Percentiles rank a stretch among this genome's conserved stretches.
Conservation (phyloP, 2,113 vertebrate species). For the Catharus fuscescens region DNA sequence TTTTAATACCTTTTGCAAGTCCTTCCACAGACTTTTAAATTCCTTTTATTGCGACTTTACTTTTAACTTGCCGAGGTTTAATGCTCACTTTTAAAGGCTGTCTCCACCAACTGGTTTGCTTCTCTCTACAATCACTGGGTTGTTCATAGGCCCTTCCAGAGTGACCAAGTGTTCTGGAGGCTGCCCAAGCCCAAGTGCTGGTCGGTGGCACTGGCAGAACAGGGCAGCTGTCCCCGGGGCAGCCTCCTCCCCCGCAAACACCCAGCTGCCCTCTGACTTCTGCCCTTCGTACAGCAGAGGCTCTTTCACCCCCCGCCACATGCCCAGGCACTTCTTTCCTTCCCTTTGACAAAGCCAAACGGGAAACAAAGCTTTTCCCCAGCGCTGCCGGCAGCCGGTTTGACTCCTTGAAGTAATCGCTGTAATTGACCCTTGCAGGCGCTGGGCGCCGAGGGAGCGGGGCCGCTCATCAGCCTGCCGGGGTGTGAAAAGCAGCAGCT, state of each 20-base stretch:
- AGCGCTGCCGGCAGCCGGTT: conserved; percentile 23
- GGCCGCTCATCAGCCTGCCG: background rate
- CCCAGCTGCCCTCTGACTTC: background rate
- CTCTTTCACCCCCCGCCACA: background rate
- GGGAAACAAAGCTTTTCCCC: conserved; percentile 40
- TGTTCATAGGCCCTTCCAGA: background rate
- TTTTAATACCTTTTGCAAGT: background rate
- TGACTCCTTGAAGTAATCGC: conserved; percentile 62
- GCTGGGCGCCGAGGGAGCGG: background rate
- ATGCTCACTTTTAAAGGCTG: background rate
- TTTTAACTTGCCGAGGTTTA: background rate
- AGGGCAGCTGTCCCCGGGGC: background rate
- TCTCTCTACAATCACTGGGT: background rate
- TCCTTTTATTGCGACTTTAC: background rate
- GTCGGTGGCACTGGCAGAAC: background rate
- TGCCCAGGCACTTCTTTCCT: background rate
- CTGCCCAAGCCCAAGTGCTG: background rate
- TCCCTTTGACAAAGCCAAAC: conserved; percentile 9
- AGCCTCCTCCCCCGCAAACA: background rate
- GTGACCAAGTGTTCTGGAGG: background rate
- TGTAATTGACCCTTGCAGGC: conserved; percentile 66
- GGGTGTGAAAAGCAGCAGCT: conserved; percentile 50
- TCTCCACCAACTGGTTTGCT: background rate
- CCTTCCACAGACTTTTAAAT: background rate
- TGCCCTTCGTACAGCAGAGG: background rate